Evolutionary conservation across 1,140 invertebrate species (phyloP).

Genomic region (Drosophila sp.): DNA sequence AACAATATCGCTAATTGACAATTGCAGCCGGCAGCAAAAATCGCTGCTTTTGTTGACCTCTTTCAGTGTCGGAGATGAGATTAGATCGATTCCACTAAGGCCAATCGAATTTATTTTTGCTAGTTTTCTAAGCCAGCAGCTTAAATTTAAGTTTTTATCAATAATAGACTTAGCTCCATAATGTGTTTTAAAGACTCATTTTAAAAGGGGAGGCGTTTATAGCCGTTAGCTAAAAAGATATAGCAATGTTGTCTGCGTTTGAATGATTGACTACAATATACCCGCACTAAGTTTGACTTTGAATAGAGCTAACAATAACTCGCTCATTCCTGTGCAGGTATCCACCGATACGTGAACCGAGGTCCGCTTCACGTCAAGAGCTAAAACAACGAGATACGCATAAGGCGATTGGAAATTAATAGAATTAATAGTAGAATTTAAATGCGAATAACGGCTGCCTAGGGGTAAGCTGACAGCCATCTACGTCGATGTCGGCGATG

Average conservation of each 20-base stretch:
- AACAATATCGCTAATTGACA: conserved; percentile 63
- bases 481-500: conserved; percentile 11
- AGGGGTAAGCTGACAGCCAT: conserved; percentile 62
- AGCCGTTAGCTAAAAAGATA: conserved; percentile 8
- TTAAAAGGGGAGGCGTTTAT: conserved; percentile 39
- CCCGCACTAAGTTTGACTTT: conserved; percentile 4
- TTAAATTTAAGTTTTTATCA: conserved; percentile 24
- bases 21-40: conserved; percentile 56
- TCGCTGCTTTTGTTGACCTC: conserved; percentile 54
- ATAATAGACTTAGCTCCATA: conserved; percentile 24
- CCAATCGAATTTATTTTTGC: conserved; percentile 13
- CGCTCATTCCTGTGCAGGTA: conserved; percentile 7
- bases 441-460: conserved; percentile 68
- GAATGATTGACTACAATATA: conserved; percentile 19
- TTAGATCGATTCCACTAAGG: conserved; percentile 13
- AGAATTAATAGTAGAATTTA: conserved; percentile 70
- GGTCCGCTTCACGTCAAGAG: conserved; percentile 3
- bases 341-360: background rate
- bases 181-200: conserved; percentile 22
- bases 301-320: conserved; percentile 8
- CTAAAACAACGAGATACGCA: conserved; percentile 49
- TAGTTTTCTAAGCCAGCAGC: conserved; percentile 16
- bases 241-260: background rate
- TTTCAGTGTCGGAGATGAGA: conserved; percentile 44
- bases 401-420: conserved; percentile 73